Evolutionary conservation across 2,888 invertebrate genomes (phyloP), one percentile per base, ranked within the genome.

Genomic region (Enoplolaimus lenunculus): DNA sequence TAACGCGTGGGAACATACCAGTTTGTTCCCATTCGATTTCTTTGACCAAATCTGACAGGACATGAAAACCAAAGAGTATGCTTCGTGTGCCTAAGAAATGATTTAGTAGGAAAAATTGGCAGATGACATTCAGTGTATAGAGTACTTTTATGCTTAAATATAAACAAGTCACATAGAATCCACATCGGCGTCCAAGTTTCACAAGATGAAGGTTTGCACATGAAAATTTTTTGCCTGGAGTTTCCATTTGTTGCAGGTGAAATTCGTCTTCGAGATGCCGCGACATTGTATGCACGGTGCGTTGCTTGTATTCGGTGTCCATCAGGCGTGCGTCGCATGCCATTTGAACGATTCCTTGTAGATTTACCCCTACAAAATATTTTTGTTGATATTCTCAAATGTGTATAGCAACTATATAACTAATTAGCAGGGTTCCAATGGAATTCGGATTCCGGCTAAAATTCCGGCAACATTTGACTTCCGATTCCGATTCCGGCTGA

Each of bases 331-430:
- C 80, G 71, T 80, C 80, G 68, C 80, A 80, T 1, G 80, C 80
- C 80, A 80, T 80, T 70, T 80, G 80, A n/a, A 80, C 79, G 1
- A 80, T 74, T 1, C 80, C 80, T 75, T 80, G 80, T 65, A 80
- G 74, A 69, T 80, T 80, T 35, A 80, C 79, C 31, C 80, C 80
- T 80, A 66, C 2, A 65, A 66, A 13, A 66, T 45, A n/a, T n/a
- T n/a, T n/a, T n/a, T n/a, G n/a, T n/a, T n/a, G n/a, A n/a, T n/a
- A n/a, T n/a, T n/a, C n/a, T n/a, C n/a, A n/a, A n/a, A n/a, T n/a
- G n/a, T n/a, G n/a, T n/a, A n/a, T n/a, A n/a, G n/a, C n/a, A n/a
- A n/a, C n/a, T n/a, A n/a, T n/a, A n/a, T n/a, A n/a, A n/a, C n/a
- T n/a, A n/a, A n/a, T n/a, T n/a, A n/a, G n/a, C n/a, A n/a, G n/a